phyloP scores from a whole-genome alignment of 2,888 invertebrate species.

The Heliothis peltigera region DNA sequence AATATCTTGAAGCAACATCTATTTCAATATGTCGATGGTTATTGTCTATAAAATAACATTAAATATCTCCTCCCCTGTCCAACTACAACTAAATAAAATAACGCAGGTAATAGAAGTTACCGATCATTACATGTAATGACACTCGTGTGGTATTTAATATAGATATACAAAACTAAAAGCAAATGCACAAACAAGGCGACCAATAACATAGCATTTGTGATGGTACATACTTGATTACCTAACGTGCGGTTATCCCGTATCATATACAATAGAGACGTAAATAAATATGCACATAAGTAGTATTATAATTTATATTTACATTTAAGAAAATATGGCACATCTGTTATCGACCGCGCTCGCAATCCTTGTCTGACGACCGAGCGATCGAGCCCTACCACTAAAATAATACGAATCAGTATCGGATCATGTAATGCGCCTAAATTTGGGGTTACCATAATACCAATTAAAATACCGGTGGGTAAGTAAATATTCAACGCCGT shows the following conservation, averaged over 20 bases:
- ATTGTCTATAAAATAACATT: conserved; percentile 58
- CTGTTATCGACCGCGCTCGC: conserved; percentile 85
- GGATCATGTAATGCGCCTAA: conserved; percentile 80
- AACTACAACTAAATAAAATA: conserved; percentile 65
- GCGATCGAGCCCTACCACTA: conserved; percentile 76
- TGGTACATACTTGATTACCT: conserved; percentile 77
- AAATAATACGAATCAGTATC: conserved; percentile 75
- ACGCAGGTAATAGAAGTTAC: conserved; percentile 66
- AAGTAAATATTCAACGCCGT: conserved; percentile 84
- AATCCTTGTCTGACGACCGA: conserved; percentile 66
- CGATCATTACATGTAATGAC: conserved; percentile 61
- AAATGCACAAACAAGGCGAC: conserved; percentile 87
- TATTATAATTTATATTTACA: conserved; percentile 89
- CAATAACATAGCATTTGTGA: conserved; percentile 81
- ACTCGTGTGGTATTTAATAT: conserved; percentile 69
- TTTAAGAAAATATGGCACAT: conserved; percentile 90
- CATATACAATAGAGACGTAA: conserved; percentile 80
- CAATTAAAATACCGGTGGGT: conserved; percentile 90
- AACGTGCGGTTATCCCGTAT: conserved; percentile 71
- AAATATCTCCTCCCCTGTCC: conserved; percentile 62
- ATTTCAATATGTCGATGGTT: conserved; percentile 36
- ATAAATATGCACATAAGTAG: conserved; percentile 88
- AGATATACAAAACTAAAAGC: conserved; percentile 82
- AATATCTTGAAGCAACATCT: conserved; percentile 50
- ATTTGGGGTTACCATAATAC: conserved; percentile 85